Base-by-base conservation (phyloP, 2,888 invertebrate genomes). In the Deladenus siricidicola region DNA sequence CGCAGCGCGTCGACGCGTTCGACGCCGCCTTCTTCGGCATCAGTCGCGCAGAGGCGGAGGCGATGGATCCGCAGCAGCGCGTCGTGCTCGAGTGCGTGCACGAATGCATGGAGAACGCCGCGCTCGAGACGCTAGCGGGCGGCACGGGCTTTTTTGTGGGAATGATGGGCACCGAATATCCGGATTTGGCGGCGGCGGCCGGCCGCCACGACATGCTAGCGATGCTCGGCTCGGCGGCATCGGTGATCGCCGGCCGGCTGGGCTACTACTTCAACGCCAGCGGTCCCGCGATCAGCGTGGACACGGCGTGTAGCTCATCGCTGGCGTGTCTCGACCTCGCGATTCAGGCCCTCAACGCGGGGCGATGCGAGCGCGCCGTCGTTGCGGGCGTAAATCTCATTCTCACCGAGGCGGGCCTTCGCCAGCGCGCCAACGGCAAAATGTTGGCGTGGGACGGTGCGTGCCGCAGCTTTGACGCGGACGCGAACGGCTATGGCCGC, bases 261-360 rank as follows among this genome's bases (percentile, higher is more conserved):
- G 73, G 68, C 42, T 59, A 69, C 49, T 59, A 58, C 39, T 64
- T 69, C 34, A 60, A 56, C 23, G 43, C 30, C 19, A 50, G 29
- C 10, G 73, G 74, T 8, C 94, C 94, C 2, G 92, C 92, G 79
- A 91, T 88, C 80, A 87, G 91, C 30, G 82, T 94, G 49, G 96
- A 96, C 82, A 94, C 94, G 1, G 96, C 94, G 4, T 96, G 96
- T 80, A 93, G 93, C 0, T 93, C 93, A 73, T 89, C 90, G 66
- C 83, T 93, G 79, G 86, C 89, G 79, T 94, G 91, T n/a, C 83
- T 96, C 78, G 87, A 92, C 78, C 89, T 74, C 60, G 80, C 77
- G 4, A 54, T 70, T 3, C 72, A 76, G 48, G 88, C 89, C 43
- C 88, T 93, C 74, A 85, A 86, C 66, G 82, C 85, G 21, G 92